Base-by-base conservation (phyloP, 2,888 invertebrate genomes). In the Frankliniella fusca region DNA sequence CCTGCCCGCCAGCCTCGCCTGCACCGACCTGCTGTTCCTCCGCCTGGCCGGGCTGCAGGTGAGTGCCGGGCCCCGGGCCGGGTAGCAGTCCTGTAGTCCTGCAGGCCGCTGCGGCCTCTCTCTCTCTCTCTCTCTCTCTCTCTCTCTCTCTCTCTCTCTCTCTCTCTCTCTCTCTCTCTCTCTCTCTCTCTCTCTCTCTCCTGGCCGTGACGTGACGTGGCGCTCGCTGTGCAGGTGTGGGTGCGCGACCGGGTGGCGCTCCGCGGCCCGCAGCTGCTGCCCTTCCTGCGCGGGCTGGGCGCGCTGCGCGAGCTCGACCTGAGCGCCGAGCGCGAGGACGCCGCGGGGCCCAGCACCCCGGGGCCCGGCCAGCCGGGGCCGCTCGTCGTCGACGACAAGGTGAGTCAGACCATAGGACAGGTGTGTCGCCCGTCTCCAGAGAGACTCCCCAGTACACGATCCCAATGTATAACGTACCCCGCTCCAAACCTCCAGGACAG, bases 31-130 rank as follows among this genome's bases (percentile, higher is more conserved):
- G 83, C 89, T 90, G 38, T 90, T 90, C 84, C 87, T 90, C 54
- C 87, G 90, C 83, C 86, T 90, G 83, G 88, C 89, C 38, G 89
- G 90, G 82, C 89, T 90, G 83, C 90, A 90, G 86, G 88, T 88
- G 84, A 86, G 87, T 85, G 84, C 82, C 15, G 12, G 54, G 50
- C 49, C 23, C 10, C 54, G 15, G 54, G n/a, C 54, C 9, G 9
- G 9, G 50, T 15, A 15, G 50, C 50, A 50, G 10, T 50, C 10
- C 50, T 18, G 54, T 54, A 54, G 15, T 18, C 12, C 54, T 54
- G 54, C 54, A 38, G 38, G 12, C 54, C 54, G 54, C 54, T 38
- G 3, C 38, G 3, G 38, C 38, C 38, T 38, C 38, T 10, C 65
- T 76, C 54, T 48, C n/a, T 48, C 23, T 81, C 18, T 28, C 48